Percentiles rank a stretch among this genome's conserved stretches.
phyloP scores from a whole-genome alignment of 1,140 invertebrate genomes.

The Ctenoplectra terminalis region DNA sequence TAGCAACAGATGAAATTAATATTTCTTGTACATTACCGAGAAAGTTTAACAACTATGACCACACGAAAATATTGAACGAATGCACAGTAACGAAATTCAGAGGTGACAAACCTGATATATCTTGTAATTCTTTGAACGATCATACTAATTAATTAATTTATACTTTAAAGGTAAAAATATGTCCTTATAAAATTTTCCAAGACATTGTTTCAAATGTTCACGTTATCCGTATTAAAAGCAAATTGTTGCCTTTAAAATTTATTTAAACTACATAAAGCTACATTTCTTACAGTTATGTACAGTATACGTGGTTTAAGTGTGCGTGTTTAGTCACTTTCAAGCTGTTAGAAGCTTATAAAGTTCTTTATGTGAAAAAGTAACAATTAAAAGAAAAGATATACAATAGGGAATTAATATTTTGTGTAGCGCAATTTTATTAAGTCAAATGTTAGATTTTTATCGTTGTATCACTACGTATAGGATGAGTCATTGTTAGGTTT shows the following conservation, averaged over 20 bases:
- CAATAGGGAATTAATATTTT: neutral
- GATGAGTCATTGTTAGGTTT: neutral
- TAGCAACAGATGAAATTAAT: constrained; percentile 69
- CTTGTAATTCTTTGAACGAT: constrained; percentile 74
- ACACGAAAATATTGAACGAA: constrained; percentile 72
- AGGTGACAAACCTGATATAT: constrained; percentile 73
- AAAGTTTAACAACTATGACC: constrained; percentile 77
- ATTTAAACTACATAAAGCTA: constrained; percentile 23
- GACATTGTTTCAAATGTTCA: constrained; percentile 18
- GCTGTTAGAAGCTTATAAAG: neutral
- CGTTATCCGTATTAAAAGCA: constrained; percentile 22
- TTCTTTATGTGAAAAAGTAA: neutral
- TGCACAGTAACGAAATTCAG: constrained; percentile 71
- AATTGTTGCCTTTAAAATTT: constrained; percentile 8
- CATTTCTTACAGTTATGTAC: constrained; percentile 38
- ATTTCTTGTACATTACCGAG: constrained; percentile 73
- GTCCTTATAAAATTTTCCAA: constrained; percentile 52
- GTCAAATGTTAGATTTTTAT: too few relatives aligned
- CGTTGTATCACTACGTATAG: neutral
- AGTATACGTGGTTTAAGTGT: constrained; percentile 2
- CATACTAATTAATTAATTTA: constrained; percentile 70
- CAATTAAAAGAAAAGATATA: neutral
- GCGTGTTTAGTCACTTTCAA: neutral
- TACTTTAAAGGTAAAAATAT: constrained; percentile 52
- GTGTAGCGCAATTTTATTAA: neutral